These are phyloP conservation scores for Limnephilus rhombicus DNA, from an alignment of 2,888 invertebrate genomes.

Conservation along the genomic window DNA sequence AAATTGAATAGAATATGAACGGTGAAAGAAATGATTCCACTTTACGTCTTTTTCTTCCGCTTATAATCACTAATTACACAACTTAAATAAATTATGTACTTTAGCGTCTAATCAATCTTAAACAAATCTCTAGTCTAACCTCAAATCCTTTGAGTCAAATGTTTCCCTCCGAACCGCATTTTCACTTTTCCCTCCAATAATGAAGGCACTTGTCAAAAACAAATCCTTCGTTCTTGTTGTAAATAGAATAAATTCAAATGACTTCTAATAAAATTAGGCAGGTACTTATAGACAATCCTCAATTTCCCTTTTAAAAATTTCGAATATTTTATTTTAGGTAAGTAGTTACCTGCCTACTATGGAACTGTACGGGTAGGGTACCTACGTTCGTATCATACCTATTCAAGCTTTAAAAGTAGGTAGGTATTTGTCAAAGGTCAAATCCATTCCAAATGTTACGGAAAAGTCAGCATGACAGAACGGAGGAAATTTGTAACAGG, in stretches of 20 bases:
- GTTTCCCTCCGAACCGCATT: background rate
- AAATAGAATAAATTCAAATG: background rate
- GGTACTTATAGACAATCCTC: background rate
- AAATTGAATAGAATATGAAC: background rate
- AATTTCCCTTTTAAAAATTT: background rate
- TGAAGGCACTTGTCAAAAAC: background rate
- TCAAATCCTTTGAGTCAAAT: too few relatives aligned
- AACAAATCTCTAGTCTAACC: background rate
- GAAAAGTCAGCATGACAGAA: background rate
- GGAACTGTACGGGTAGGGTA: background rate
- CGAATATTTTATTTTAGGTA: background rate
- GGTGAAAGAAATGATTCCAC: background rate
- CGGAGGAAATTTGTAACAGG: background rate
- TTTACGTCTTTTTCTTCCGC: background rate
- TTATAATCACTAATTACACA: background rate
- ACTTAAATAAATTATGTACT: background rate
- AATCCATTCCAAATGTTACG: background rate
- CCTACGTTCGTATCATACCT: background rate
- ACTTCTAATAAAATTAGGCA: too few relatives aligned
- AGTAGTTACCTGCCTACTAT: background rate
- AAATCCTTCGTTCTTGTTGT: background rate
- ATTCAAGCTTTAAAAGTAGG: background rate
- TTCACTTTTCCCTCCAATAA: background rate
- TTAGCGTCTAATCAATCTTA: background rate
- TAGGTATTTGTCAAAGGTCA: background rate